Evolutionary conservation across 1,140 invertebrate species (phyloP).

Genomic region (Samia ricini): DNA sequence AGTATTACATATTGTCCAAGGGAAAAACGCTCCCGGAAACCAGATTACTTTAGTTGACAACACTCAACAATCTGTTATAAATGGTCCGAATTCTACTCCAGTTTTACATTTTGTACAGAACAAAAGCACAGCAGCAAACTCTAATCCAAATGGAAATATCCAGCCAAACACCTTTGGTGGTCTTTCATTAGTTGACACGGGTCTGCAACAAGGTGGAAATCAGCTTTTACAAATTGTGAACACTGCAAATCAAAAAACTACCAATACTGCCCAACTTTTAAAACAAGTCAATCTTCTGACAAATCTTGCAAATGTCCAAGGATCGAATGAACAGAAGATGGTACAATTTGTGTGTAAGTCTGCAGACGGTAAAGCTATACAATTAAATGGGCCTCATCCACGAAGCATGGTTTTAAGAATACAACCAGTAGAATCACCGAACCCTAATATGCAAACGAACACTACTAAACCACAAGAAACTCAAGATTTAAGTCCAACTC

Average conservation of each 20-base stretch:
- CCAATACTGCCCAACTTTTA: constrained; percentile 55
- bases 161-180: constrained; percentile 61
- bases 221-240: constrained; percentile 75
- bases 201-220: constrained; percentile 65
- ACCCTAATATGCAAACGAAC: constrained; percentile 41
- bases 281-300: constrained; percentile 75
- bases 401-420: constrained; percentile 72
- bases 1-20: constrained; percentile 75
- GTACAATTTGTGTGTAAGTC: constrained; percentile 80
- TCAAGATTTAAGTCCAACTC: constrained; percentile 41
- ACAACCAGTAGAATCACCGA: constrained; percentile 61
- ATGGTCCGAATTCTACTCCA: constrained; percentile 53
- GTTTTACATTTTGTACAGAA: constrained; percentile 75
- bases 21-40: constrained; percentile 62
- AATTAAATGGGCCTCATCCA: constrained; percentile 71
- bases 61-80: constrained; percentile 64
- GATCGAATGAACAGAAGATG: constrained; percentile 75
- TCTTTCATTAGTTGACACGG: constrained; percentile 65
- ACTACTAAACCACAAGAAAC: constrained; percentile 43
- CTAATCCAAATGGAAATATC: constrained; percentile 36
- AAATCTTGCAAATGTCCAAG: constrained; percentile 69
- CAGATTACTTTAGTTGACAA: constrained; percentile 69
- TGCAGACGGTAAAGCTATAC: constrained; percentile 77
- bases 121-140: constrained; percentile 37
- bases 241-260: constrained; percentile 60